Evolutionary conservation across 2,797 vertebrate genomes (phyloP), one percentile per base, ranked within the genome.

Genomic region (Fistularia tabacaria): DNA sequence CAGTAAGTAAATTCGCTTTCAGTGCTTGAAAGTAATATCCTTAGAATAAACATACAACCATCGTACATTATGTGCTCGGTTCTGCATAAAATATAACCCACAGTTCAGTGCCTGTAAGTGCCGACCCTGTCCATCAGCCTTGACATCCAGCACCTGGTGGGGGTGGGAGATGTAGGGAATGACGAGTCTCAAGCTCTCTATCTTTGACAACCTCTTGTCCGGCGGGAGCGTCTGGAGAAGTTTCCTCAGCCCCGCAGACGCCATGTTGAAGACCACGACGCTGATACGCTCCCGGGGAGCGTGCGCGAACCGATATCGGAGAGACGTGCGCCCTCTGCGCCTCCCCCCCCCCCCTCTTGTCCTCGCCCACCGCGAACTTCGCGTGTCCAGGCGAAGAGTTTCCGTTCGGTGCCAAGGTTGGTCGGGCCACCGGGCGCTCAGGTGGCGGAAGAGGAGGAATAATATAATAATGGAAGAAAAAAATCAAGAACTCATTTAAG

Each of bases 161-260:
- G 94, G 91, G 83, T 95, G 94, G 49, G 93, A 93, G 73, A 94
- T 94, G 80, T 95, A 94, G 77, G 91, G 92, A 53, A 94, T 92
- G 8, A 92, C 92, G 5, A 95, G 87, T 13, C 90, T 82, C 43
- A 94, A 89, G 71, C 94, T 93, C 85, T 95, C 93, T 41, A 94
- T 95, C 83, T 94, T 94, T 62, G 92, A 93, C 44, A 94, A 75
- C 78, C 92, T 94, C 76, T 93, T 93, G 81, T 94, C 93, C 0
- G 93, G 93, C 3, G 93, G 93, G 43, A 94, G 90, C 0, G 92
- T 93, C 1, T 92, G 93, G 7, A 95, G 91, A 36, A 93, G 83
- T 44, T 88, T 90, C 14, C 93, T 89, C 39, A 94, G 90, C 76
- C 93, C 92, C 0, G 88, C 86, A 50, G 94, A 94, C 14, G 91